A percentile compares a stretch with the other conserved stretches of the same genome.
Evolutionary conservation across 2,888 invertebrate genomes (phyloP).

Genomic region (Papilio gigon): DNA sequence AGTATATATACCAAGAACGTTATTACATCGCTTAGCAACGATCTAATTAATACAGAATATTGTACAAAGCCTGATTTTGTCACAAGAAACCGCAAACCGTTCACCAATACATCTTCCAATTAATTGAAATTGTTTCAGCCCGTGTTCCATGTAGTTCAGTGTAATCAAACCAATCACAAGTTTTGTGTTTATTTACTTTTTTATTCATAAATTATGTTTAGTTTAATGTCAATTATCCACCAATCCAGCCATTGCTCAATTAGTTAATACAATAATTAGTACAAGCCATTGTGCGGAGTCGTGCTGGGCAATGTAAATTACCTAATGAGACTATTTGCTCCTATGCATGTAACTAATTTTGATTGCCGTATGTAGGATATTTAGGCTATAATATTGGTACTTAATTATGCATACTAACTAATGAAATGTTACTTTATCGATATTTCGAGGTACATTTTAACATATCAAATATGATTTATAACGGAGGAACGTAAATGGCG

Average conservation of each 20-base stretch:
- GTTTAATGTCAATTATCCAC: neutral
- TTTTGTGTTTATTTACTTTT: neutral
- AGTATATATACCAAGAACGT: no score
- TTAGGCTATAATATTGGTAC: neutral
- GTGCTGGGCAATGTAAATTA: neutral
- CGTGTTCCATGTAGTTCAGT: no score
- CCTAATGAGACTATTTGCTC: slow-evolving; percentile 13
- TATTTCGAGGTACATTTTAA: neutral
- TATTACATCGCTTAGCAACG: neutral
- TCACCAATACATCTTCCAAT: neutral
- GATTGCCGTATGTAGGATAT: neutral
- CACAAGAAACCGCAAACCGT: slow-evolving; percentile 11
- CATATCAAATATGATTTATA: no score
- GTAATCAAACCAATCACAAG: neutral
- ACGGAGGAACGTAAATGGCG: no score
- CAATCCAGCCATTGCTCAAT: neutral
- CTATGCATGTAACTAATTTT: slow-evolving; percentile 2
- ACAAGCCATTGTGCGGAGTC: neutral
- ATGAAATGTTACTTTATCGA: neutral
- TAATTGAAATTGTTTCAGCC: slow-evolving; percentile 3
- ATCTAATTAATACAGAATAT: neutral
- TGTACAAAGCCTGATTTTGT: slow-evolving; percentile 19
- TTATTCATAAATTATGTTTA: neutral
- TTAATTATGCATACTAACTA: neutral
- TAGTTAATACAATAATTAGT: slow-evolving; percentile 22